Evolutionary conservation across 2,797 vertebrate species (phyloP), one percentile per base, ranked within the genome.

Genomic region (Acrossocheilus fasciatus): DNA sequence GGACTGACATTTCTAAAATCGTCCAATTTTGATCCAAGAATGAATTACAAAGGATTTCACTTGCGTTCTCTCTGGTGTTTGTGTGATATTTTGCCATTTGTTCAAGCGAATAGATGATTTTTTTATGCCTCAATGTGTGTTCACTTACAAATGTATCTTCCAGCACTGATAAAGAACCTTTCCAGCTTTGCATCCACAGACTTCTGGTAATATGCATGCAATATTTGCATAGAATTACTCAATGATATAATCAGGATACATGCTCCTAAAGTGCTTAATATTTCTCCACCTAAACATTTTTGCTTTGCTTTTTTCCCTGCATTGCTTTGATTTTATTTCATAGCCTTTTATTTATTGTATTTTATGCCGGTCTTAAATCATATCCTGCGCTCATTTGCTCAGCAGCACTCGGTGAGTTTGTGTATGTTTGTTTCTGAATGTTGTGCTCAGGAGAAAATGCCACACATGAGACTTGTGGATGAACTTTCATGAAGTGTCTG

Each of bases 241-340:
- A n/a, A 23, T 34, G 11, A 47, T 64, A 50, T 10, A 45, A 47
- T 64, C 57, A 66, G 30, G 30, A 77, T 47, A 80, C 1, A 2
- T 64, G 26, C 20, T 47, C 34, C 23, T 50, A 18, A 84, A 68
- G 50, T 66, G 43, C 57, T 62, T 57, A 1, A 82, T 57, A 50
- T 72, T 66, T 66, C 14, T 57, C 4, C 50, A 70, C 20, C 20
- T 36, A 39, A 66, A 81, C 15, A 30, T 76, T 64, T 26, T 18
- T 57, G 43, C 43, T 9, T 43, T 43, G 41, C 41, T 10, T 69
- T 64, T 26, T 18, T 57, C n/a, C 50, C n/a, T 52, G 30, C 47
- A 45, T 62, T 66, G 30, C 2, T 84, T 87, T 81, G 36, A 47
- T 86, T 86, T 88, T 78, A 84, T 79, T 88, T 82, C 69, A n/a